Base-by-base conservation (phyloP, 1,140 invertebrate genomes). In the Ips nitidus region DNA sequence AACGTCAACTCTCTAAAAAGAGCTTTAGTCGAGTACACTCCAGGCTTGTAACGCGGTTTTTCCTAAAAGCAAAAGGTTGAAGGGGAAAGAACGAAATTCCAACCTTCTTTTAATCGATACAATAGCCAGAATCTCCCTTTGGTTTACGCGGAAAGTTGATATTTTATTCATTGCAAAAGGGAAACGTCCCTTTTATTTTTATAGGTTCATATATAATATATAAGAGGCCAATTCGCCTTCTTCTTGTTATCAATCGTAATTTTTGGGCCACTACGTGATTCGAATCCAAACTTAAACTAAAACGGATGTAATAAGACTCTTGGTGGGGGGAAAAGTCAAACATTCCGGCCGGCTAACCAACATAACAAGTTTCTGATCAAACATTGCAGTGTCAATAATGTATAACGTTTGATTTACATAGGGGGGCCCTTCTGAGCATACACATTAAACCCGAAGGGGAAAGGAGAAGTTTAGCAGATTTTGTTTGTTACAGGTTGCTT, bases 171-270 rank as follows among this genome's bases (percentile, higher is more conserved):
- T 62, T 62, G 36, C 60, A 37, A 52, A 62, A 62, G 47, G 47
- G 22, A 47, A 36, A n/a, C 37, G 60, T 36, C 47, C 60, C 40
- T 62, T 47, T 62, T 52, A 62, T 62, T 55, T 62, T 62, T 62
- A 62, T 62, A 52, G 60, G 60, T 62, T 39, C 43, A 52, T 62
- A 62, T 40, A 62, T 62, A 60, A 22, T 22, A n/a, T 47, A 47
- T 47, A 47, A n/a, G 45, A 3, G 60, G 60, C 41, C 60, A 62
- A 62, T 62, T 62, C 60, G 60, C 41, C 60, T 47, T 47, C 57
- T 40, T 59, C 60, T 62, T 62, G 60, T 62, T 62, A 62, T 62
- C 60, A 62, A 62, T 62, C 60, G 60, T 62, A 62, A 62, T 62
- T 62, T 62, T 62, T 62, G 41, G 4, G 3, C 47, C 52, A 37